Evolutionary conservation across 2,888 invertebrate genomes (phyloP), one percentile per base, ranked within the genome.

Genomic region (Eristalis tenax): DNA sequence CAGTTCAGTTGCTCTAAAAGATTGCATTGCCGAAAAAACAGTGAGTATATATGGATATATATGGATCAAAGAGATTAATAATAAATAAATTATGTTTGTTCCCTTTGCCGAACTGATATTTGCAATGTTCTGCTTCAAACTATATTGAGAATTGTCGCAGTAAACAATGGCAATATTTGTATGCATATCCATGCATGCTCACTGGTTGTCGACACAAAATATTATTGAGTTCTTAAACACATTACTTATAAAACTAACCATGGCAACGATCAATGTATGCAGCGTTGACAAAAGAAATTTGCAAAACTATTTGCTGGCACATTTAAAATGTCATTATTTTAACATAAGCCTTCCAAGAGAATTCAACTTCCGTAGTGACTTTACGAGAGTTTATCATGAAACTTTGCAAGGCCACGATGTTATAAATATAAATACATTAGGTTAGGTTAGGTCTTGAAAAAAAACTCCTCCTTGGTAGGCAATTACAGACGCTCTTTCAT

Each of bases 381-480:
- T 79, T 87, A 87, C 78, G 63, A 43, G 35, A 28, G 6, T 57
- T 79, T 63, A 66, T 79, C 87, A 83, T 87, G 86, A 43, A 75
- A 75, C 69, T 35, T 35, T 65, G 38, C 63, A 76, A 79, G 66
- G 71, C 75, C 61, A 68, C 50, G 57, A 2, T 18, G 10, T n/a
- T 15, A 59, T 28, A 59, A 59, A 59, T 65, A 74, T 28, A 64
- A 70, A 71, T 66, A 40, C 32, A 35, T 38, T 38, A 50, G 22
- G n/a, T 8, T 32, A 32, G 32, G 50, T 23, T 35, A 59, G 32
- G 32, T 32, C 32, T 1, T 8, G 1, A 0, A 32, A 32, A 32
- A 43, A 70, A 56, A 38, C 15, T 18, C 22, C 23, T 65, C 64
- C n/a, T 15, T 56, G 69, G 38, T 22, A 64, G 8, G 18, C 66